Conservation (phyloP, 30 jellyfish, hydroid and myxozoan species). For the Aurelia aurita region DNA sequence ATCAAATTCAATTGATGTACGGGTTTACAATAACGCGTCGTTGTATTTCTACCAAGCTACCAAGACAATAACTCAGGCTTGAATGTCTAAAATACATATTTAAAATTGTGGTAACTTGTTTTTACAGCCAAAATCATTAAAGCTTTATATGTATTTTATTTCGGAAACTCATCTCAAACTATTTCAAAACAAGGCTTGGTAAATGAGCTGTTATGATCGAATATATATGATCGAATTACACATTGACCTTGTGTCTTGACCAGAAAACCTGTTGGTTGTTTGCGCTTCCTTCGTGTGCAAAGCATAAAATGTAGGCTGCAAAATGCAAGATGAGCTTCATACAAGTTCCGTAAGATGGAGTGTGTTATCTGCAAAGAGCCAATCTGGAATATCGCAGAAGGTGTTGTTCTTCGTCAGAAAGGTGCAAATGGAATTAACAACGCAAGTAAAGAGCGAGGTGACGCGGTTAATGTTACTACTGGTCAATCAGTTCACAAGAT, state of each 20-base stretch:
- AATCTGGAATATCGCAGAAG: constrained; percentile 31
- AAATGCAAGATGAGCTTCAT: constrained; percentile 21
- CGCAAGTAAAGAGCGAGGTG: constrained; percentile 57
- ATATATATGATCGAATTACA: constrained; percentile 30
- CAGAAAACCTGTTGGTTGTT: constrained; percentile 46
- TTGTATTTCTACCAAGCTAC: too few species aligned
- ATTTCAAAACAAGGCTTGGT: constrained; percentile 11
- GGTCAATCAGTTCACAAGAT: constrained; percentile 54
- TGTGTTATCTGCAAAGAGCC: constrained; percentile 42
- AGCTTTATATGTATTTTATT: constrained; percentile 2
- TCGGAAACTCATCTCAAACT: constrained; percentile 43
- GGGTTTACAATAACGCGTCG: too few species aligned
- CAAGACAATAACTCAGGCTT: too few species aligned
- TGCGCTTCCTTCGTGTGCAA: constrained; percentile 30
- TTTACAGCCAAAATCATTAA: not conserved
- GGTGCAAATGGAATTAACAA: constrained; percentile 57
- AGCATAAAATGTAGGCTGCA: constrained; percentile 21
- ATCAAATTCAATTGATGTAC: too few species aligned
- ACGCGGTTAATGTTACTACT: constrained; percentile 38
- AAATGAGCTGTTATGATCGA: constrained; percentile 32
- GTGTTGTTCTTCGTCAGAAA: constrained; percentile 37
- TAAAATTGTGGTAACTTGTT: not conserved
- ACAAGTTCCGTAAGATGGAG: constrained; percentile 42
- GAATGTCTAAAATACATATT: too few species aligned
- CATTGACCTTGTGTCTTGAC: constrained; percentile 32